These are phyloP conservation scores for Pangasianodon hypophthalmus DNA, from an alignment of 2,113 vertebrate species.

Conservation along the genomic window DNA sequence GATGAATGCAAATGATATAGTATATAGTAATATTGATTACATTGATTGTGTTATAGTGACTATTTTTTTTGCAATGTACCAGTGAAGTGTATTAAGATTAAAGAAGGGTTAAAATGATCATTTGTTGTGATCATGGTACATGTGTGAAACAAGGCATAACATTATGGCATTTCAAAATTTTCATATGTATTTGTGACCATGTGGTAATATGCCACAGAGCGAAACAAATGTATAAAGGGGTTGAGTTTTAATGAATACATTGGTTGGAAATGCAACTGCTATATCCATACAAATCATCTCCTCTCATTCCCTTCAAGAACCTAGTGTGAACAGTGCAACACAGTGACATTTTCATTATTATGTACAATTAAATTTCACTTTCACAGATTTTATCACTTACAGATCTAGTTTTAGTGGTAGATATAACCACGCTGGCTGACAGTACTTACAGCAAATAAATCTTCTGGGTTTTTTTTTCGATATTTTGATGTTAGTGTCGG, in stretches of 20 bases:
- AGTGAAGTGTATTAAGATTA: constrained; percentile 21
- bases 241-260: not conserved
- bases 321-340: not conserved
- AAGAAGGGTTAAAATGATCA: not conserved
- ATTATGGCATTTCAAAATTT: not conserved
- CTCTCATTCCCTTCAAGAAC: not conserved
- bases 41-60: not conserved
- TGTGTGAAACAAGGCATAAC: not conserved
- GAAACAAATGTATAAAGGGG: not conserved
- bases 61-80: not conserved
- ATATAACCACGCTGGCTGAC: not conserved
- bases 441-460: not conserved
- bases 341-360: not conserved
- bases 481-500: not conserved
- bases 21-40: not conserved
- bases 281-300: not conserved
- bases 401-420: not conserved
- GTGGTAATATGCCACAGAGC: not conserved
- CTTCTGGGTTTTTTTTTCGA: not conserved
- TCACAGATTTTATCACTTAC: not conserved
- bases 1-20: not conserved
- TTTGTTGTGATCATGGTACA: not conserved
- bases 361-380: not conserved
- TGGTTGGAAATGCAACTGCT: not conserved
- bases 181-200: not conserved